phyloP scores from a whole-genome alignment of 2,888 invertebrate species.

The Endotricha flammealis region DNA sequence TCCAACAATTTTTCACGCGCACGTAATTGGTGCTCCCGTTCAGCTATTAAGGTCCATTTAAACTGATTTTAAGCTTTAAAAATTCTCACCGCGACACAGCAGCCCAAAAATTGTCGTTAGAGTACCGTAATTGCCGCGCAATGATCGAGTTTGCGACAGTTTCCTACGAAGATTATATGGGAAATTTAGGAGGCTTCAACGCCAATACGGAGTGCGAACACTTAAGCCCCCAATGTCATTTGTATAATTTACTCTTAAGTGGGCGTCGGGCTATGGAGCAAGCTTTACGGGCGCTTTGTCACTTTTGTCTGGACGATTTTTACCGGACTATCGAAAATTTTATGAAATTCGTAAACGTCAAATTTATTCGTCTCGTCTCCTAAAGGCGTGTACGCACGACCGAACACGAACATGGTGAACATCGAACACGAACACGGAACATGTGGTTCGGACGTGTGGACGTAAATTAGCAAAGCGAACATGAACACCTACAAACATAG shows the following conservation, averaged over 20 bases:
- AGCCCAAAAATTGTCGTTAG: constrained; percentile 18
- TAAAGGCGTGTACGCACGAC: no score
- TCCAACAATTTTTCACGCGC: constrained; percentile 7
- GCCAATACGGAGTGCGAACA: constrained; percentile 10
- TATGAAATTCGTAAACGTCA: no score
- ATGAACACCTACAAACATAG: no score
- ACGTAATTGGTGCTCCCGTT: constrained; percentile 11
- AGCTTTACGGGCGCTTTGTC: neutral
- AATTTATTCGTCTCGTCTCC: no score
- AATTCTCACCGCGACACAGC: constrained; percentile 11
- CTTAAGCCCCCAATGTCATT: constrained; percentile 8
- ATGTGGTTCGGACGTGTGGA: no score
- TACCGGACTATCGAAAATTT: no score
- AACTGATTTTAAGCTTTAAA: constrained; percentile 18
- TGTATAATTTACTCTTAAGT: constrained; percentile 19
- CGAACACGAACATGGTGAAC: no score
- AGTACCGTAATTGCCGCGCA: constrained; percentile 17
- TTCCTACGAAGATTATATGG: constrained; percentile 17
- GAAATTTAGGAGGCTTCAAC: constrained; percentile 11
- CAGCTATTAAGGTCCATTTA: constrained; percentile 16
- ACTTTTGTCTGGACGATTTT: neutral
- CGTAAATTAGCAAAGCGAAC: no score
- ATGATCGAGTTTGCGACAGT: constrained; percentile 18
- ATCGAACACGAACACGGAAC: no score
- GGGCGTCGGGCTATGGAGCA: constrained; percentile 10